Conservation (phyloP, 1,140 invertebrate species). For the Vollenhovia emeryi region DNA sequence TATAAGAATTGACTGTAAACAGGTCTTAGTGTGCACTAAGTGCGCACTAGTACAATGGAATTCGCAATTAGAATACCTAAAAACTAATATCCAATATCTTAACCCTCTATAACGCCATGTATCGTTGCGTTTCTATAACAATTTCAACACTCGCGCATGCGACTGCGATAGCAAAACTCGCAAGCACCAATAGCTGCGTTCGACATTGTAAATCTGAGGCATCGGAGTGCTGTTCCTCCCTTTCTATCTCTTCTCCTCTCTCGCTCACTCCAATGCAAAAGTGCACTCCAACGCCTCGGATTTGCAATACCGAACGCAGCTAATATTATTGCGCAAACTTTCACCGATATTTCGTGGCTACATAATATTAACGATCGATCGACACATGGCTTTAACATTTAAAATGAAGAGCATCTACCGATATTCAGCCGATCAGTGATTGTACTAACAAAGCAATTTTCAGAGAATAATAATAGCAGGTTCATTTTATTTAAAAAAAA, state of each 20-base stretch:
- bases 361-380: not conserved
- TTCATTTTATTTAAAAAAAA: not conserved
- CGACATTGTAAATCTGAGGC: too few relatives aligned
- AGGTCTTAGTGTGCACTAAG: too few relatives aligned
- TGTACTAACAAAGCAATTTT: not conserved
- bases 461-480: not conserved
- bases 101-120: too few relatives aligned
- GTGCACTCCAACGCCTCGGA: too few relatives aligned
- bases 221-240: too few relatives aligned
- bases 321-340: slow-evolving; percentile 27
- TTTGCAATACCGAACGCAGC: too few relatives aligned
- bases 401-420: not conserved
- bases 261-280: too few relatives aligned
- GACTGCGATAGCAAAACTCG: not conserved
- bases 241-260: too few relatives aligned
- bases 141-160: not conserved
- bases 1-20: too few relatives aligned
- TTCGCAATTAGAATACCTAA: not conserved
- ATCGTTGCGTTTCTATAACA: not conserved
- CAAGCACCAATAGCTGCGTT: too few relatives aligned
- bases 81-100: not conserved
- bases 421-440: not conserved
- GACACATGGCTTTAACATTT: slow-evolving; percentile 4
- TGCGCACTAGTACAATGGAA: too few relatives aligned
- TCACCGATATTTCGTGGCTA: not conserved